These are phyloP conservation scores for Tillus elongatus DNA, from an alignment of 2,888 invertebrate genomes.

Conservation along the genomic window DNA sequence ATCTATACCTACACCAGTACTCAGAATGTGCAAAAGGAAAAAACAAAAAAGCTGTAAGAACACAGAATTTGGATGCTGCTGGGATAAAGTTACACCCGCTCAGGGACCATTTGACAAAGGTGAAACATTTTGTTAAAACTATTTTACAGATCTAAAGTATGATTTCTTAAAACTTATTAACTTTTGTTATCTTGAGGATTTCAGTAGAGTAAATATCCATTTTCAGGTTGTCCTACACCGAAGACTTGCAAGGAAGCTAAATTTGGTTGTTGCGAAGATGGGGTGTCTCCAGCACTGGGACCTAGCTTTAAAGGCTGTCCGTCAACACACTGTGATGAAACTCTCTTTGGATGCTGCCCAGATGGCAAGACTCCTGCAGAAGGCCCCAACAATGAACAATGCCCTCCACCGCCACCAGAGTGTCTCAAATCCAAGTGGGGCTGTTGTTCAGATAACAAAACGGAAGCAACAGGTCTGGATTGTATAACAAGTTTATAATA, in stretches of 20 bases:
- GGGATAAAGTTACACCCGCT: slow-evolving; percentile 67
- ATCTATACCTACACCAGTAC: neutral
- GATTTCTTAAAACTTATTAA: too few relatives aligned
- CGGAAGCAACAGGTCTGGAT: slow-evolving; percentile 46
- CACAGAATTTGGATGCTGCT: slow-evolving; percentile 74
- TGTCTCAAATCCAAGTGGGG: slow-evolving; percentile 61
- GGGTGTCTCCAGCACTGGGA: slow-evolving; percentile 67
- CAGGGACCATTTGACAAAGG: slow-evolving; percentile 74
- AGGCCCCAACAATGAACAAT: slow-evolving; percentile 78
- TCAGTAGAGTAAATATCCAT: neutral
- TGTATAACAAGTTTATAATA: slow-evolving; percentile 12
- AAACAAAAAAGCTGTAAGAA: slow-evolving; percentile 51
- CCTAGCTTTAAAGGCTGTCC: slow-evolving; percentile 68
- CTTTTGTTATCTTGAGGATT: too few relatives aligned
- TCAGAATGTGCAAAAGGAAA: slow-evolving; percentile 50
- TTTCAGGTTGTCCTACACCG: slow-evolving; percentile 57
- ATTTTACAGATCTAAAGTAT: too few relatives aligned
- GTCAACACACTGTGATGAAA: slow-evolving; percentile 59
- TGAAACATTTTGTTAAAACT: slow-evolving; percentile 26
- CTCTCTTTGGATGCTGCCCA: slow-evolving; percentile 80
- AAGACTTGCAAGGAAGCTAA: slow-evolving; percentile 68
- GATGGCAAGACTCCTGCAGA: slow-evolving; percentile 68
- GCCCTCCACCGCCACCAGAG: slow-evolving; percentile 55
- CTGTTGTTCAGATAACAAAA: slow-evolving; percentile 75
- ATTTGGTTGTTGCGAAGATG: slow-evolving; percentile 76